Conservation (phyloP, 2,888 invertebrate species). For the Spodoptera exigua region DNA sequence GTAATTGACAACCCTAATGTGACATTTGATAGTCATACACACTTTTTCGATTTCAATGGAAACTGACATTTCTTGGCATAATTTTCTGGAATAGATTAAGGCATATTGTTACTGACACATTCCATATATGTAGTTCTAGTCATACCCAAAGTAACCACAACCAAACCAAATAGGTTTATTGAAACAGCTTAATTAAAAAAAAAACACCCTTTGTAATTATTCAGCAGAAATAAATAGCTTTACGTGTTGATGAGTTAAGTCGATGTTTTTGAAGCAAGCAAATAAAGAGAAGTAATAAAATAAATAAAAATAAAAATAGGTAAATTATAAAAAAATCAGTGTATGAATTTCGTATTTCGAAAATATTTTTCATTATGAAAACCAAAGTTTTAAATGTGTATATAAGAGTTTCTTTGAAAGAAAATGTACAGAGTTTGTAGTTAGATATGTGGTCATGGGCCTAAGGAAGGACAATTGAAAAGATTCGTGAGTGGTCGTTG, state of each 20-base stretch:
- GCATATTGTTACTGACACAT: slow-evolving; percentile 49
- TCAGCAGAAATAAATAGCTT: slow-evolving; percentile 67
- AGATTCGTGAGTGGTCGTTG: slow-evolving; percentile 28
- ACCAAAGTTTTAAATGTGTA: slow-evolving; percentile 66
- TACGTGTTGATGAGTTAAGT: slow-evolving; percentile 57
- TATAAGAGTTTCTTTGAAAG: slow-evolving; percentile 71
- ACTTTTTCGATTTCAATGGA: slow-evolving; percentile 34
- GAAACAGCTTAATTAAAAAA: slow-evolving; percentile 51
- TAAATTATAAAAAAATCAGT: slow-evolving; percentile 69
- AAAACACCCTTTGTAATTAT: slow-evolving; percentile 52
- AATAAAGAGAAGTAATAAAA: slow-evolving; percentile 16
- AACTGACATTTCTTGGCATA: slow-evolving; percentile 26
- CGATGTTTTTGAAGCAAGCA: slow-evolving; percentile 56
- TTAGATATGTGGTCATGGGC: slow-evolving; percentile 64
- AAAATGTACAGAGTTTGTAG: slow-evolving; percentile 71
- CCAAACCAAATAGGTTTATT: slow-evolving; percentile 46
- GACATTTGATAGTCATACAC: slow-evolving; percentile 48
- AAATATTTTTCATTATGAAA: slow-evolving; percentile 77
- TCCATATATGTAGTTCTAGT: slow-evolving; percentile 55
- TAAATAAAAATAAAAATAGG: slow-evolving; percentile 56
- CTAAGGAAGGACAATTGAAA: slow-evolving; percentile 43
- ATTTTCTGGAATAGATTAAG: slow-evolving; percentile 45
- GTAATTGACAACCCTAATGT: slow-evolving; percentile 39
- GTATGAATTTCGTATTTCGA: slow-evolving; percentile 67
- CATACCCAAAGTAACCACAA: slow-evolving; percentile 50